Conservation (phyloP, 1,140 invertebrate species). For the Drosophila serrata region DNA sequence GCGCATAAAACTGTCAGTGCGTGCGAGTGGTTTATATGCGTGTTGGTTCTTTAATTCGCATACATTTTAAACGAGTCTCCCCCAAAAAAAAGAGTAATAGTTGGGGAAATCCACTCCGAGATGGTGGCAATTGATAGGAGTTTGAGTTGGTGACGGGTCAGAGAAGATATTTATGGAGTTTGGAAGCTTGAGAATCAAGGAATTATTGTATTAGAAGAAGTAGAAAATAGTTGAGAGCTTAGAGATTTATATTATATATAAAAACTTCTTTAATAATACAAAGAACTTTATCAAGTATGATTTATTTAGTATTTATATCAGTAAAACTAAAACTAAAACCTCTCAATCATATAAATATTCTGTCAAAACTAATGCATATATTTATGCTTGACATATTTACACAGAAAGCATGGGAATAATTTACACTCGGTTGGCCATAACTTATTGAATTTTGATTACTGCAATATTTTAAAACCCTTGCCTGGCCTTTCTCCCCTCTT, state of each 20-base stretch:
- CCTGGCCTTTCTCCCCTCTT: neutral
- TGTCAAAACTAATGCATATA: slow-evolving; percentile 22
- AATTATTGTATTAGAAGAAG: neutral
- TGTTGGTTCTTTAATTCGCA: slow-evolving; percentile 28
- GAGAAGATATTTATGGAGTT: neutral
- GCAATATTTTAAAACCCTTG: slow-evolving; percentile 50
- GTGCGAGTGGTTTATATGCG: slow-evolving; percentile 28
- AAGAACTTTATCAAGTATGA: too few relatives aligned
- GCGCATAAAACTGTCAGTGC: slow-evolving; percentile 51
- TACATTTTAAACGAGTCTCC: slow-evolving; percentile 39
- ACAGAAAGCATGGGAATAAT: slow-evolving; percentile 21
- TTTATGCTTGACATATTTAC: slow-evolving; percentile 24
- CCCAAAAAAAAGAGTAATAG: slow-evolving; percentile 9
- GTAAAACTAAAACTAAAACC: neutral
- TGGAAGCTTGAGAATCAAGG: neutral
- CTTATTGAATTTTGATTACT: slow-evolving; percentile 75
- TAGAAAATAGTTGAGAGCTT: neutral
- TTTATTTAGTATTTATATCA: neutral
- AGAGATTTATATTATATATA: too few relatives aligned
- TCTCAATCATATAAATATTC: slow-evolving; percentile 12
- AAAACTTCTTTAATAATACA: neutral
- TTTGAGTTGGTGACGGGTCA: neutral
- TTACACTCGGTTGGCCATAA: slow-evolving; percentile 51
- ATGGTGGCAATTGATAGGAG: slow-evolving; percentile 26
- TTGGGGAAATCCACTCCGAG: slow-evolving; percentile 27